These are phyloP conservation scores for Agrochola circellaris DNA, from an alignment of 2,888 invertebrate species.

Conservation along the genomic window DNA sequence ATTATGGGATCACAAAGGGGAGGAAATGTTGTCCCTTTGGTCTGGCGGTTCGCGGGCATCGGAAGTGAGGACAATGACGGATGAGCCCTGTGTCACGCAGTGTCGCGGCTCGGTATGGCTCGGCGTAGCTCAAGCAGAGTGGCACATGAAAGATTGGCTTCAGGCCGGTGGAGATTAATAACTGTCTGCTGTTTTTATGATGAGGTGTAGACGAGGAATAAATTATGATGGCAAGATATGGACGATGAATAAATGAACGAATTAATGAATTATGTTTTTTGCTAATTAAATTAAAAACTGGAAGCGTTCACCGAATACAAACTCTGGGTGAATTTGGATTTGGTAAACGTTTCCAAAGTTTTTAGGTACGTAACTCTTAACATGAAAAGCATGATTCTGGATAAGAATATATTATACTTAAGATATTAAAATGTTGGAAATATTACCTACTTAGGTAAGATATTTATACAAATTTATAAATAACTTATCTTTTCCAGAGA, in stretches of 20 bases:
- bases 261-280: not conserved
- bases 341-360: not conserved
- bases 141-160: not conserved
- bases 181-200: not conserved
- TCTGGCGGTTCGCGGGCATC: not conserved
- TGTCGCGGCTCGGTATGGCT: not conserved
- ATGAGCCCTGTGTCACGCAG: conserved; percentile 22
- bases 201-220: not conserved
- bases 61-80: conserved; percentile 45
- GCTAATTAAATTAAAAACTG: too few relatives aligned
- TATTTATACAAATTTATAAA: not conserved
- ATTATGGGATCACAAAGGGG: conserved; percentile 43
- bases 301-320: too few relatives aligned
- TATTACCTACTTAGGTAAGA: not conserved
- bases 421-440: not conserved
- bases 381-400: not conserved
- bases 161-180: not conserved
- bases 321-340: not conserved
- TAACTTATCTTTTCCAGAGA: not conserved
- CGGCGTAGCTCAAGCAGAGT: not conserved
- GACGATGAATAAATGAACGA: not conserved
- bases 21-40: conserved; percentile 45
- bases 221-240: not conserved
- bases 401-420: not conserved
- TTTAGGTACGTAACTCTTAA: not conserved